Conservation (phyloP, 2,797 vertebrate species). For the Amazona ochrocephala region DNA sequence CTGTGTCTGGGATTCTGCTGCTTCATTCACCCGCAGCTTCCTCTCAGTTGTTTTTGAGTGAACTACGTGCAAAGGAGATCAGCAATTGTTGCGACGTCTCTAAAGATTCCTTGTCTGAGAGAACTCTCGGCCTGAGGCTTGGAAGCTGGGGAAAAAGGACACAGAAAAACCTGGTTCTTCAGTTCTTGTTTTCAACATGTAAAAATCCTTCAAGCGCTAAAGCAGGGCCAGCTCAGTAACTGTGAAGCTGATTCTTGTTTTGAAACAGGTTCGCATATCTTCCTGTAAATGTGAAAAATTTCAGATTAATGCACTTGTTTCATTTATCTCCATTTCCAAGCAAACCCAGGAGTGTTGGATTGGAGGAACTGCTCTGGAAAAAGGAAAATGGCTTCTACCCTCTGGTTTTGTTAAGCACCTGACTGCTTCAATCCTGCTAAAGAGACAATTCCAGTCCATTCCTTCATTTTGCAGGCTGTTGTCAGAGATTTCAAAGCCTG, state of each 20-base stretch:
- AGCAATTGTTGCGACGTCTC: background rate
- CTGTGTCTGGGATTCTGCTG: background rate
- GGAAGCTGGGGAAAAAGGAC: background rate
- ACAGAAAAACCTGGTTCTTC: background rate
- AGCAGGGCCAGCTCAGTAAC: background rate
- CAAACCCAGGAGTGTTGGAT: background rate
- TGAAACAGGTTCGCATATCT: background rate
- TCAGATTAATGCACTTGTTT: background rate
- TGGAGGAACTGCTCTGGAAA: background rate
- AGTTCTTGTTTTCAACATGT: background rate
- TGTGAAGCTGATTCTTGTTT: background rate
- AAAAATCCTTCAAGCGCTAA: background rate
- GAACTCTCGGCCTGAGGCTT: background rate
- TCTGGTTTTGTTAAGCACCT: background rate
- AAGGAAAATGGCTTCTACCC: background rate
- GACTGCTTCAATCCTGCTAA: background rate
- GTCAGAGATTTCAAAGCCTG: background rate
- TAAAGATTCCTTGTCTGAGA: background rate
- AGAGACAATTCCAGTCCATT: background rate
- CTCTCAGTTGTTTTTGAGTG: background rate
- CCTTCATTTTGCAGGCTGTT: background rate
- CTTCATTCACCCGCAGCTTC: background rate
- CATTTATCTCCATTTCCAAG: background rate
- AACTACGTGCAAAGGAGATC: background rate
- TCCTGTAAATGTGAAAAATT: background rate